Evolutionary conservation across 2,797 vertebrate species (phyloP).

Genomic region (Siniperca obscura): DNA sequence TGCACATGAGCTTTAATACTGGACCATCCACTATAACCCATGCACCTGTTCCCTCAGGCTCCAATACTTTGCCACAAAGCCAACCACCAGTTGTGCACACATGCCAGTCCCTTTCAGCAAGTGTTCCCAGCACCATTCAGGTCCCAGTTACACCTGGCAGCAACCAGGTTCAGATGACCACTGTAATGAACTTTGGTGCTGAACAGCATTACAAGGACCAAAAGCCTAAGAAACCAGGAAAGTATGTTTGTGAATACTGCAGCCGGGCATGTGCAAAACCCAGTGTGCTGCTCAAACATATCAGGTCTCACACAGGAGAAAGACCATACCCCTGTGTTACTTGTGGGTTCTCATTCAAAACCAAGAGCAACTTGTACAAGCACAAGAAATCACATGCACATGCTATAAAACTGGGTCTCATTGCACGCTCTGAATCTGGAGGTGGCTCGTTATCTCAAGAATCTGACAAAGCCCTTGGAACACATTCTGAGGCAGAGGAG

Average conservation of each 20-base stretch:
- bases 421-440: constrained; percentile 90
- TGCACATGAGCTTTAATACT: constrained; percentile 88
- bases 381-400: constrained; percentile 99
- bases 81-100: constrained; percentile 91
- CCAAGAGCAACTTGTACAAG: constrained; percentile 99
- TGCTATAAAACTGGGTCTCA: constrained; percentile 95
- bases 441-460: constrained; percentile 92
- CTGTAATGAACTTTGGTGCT: constrained; percentile 89
- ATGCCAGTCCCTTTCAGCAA: constrained; percentile 88
- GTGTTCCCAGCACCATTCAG: constrained; percentile 89
- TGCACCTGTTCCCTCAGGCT: constrained; percentile 85
- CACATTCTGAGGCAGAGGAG: constrained; percentile 94
- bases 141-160: constrained; percentile 89
- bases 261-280: constrained; percentile 96
- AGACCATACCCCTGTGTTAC: constrained; percentile 97
- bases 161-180: constrained; percentile 90
- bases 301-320: constrained; percentile 98
- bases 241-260: constrained; percentile 97
- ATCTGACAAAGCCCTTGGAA: constrained; percentile 91
- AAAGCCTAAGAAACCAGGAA: constrained; percentile 97
- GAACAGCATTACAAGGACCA: constrained; percentile 95
- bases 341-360: constrained; percentile 99
- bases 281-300: constrained; percentile 97
- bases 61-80: constrained; percentile 90
- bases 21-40: constrained; percentile 87